These are phyloP conservation scores for Sebastes trivittatus DNA, from an alignment of 2,797 vertebrate species.

Conservation along the genomic window DNA sequence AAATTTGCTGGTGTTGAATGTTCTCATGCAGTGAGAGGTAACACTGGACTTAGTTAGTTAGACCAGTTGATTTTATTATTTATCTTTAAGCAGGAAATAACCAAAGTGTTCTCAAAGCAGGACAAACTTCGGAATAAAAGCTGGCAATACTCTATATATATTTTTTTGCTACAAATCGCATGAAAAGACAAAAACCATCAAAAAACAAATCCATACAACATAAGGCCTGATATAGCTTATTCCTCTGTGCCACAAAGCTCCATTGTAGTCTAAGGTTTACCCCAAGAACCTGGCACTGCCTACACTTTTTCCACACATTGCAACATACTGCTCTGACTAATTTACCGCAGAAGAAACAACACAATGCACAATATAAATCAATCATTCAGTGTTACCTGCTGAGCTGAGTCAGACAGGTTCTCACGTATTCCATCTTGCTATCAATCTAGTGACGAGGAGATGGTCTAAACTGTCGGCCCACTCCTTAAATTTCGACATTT, in stretches of 20 bases:
- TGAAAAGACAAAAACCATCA: background rate
- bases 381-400: background rate
- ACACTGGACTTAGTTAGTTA: background rate
- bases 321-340: background rate
- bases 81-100: background rate
- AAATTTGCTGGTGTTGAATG: background rate
- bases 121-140: background rate
- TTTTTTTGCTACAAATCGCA: background rate
- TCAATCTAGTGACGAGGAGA: no score
- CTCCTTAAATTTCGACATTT: background rate
- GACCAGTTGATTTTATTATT: no score
- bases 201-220: background rate
- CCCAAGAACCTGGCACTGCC: background rate
- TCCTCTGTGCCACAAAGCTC: background rate
- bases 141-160: background rate
- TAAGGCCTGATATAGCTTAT: background rate
- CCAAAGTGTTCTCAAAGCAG: background rate
- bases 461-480: background rate
- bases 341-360: background rate
- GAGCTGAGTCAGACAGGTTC: background rate
- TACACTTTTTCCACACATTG: background rate
- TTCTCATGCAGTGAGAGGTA: background rate
- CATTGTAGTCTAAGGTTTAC: background rate
- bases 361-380: background rate
- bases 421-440: rapidly evolving